phyloP scores from a whole-genome alignment of 2,888 invertebrate species.

The Chelonus formosanus region DNA sequence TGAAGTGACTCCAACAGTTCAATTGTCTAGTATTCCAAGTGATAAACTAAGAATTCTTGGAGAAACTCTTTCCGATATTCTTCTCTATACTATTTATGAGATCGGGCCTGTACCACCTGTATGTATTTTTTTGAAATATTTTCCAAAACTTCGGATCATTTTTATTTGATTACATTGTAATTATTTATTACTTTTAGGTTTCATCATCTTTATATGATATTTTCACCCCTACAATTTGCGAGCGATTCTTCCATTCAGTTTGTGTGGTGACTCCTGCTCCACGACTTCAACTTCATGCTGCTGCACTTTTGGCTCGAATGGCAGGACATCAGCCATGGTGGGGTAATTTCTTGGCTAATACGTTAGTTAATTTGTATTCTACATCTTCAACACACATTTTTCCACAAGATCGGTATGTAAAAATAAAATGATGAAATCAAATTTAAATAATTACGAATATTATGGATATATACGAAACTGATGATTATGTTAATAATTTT shows the following conservation, averaged over 20 bases:
- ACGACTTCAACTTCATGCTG: slow-evolving; percentile 80
- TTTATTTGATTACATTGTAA: too few species aligned
- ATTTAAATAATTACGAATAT: background rate
- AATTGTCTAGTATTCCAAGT: slow-evolving; percentile 74
- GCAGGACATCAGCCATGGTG: slow-evolving; percentile 84
- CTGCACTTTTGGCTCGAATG: slow-evolving; percentile 80
- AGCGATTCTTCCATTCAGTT: slow-evolving; percentile 75
- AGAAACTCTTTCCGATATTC: slow-evolving; percentile 82
- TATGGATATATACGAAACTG: background rate
- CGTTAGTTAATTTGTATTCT: slow-evolving; percentile 80
- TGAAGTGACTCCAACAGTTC: slow-evolving; percentile 63
- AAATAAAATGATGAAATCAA: background rate
- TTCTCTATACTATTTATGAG: slow-evolving; percentile 76
- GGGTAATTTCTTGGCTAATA: slow-evolving; percentile 89
- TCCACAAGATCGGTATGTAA: slow-evolving; percentile 81
- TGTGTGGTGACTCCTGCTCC: slow-evolving; percentile 80
- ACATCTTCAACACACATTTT: slow-evolving; percentile 81
- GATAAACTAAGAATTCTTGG: slow-evolving; percentile 86
- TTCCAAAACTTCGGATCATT: too few species aligned
- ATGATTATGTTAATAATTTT: slow-evolving; percentile 26
- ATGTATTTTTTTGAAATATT: too few species aligned
- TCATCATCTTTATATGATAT: slow-evolving; percentile 61
- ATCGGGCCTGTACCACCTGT: slow-evolving; percentile 66
- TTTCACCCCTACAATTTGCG: slow-evolving; percentile 67
- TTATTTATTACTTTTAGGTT: slow-evolving; percentile 51